A percentile compares a stretch with the other conserved stretches of the same genome.
Conservation (phyloP, 2,888 invertebrate species). For the Melipona bicolor region DNA sequence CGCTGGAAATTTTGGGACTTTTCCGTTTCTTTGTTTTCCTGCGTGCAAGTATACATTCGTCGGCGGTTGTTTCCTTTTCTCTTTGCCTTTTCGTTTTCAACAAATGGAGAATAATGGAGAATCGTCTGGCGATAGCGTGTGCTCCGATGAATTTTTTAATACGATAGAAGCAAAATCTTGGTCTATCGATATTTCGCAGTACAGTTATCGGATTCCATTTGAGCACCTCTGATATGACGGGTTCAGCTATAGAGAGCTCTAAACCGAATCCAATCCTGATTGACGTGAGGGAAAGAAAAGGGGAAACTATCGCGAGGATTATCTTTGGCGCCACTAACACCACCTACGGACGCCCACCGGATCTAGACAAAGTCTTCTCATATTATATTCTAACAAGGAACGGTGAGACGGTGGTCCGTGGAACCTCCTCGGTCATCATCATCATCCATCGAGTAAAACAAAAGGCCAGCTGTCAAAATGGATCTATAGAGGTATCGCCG, state of each 20-base stretch:
- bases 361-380: constrained; percentile 67
- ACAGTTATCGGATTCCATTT: constrained; percentile 69
- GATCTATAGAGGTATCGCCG: constrained; percentile 60
- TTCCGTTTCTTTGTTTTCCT: neutral
- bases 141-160: constrained; percentile 51
- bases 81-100: neutral
- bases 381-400: constrained; percentile 72
- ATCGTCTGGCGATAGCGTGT: neutral
- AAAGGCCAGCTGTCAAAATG: constrained; percentile 71
- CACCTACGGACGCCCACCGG: constrained; percentile 73
- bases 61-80: neutral
- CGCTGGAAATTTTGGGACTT: no score
- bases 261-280: constrained; percentile 83
- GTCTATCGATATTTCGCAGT: constrained; percentile 37
- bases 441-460: constrained; percentile 74
- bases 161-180: constrained; percentile 36
- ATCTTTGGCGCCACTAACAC: constrained; percentile 83
- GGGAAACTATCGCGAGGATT: constrained; percentile 82
- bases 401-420: constrained; percentile 59
- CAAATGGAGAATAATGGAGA: neutral
- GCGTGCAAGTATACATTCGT: neutral
- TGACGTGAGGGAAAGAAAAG: constrained; percentile 80
- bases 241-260: constrained; percentile 79
- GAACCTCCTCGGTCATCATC: constrained; percentile 73
- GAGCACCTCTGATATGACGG: constrained; percentile 79